A percentile compares a stretch with the other conserved stretches of the same genome.
phyloP scores from a whole-genome alignment of 1,140 invertebrate species.

The Drosophila teissieri region DNA sequence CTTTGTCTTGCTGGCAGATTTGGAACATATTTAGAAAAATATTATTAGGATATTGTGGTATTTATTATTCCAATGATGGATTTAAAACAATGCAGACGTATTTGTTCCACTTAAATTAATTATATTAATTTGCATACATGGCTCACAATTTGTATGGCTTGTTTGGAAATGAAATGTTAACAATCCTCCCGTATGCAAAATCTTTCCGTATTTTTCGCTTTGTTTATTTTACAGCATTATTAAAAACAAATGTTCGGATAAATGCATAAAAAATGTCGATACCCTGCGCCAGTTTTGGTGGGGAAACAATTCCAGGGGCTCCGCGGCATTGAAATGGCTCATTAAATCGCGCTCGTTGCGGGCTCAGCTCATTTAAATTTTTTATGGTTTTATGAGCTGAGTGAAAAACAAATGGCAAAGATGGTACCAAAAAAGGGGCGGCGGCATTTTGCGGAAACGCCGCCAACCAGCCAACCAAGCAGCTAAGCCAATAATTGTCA shows the following conservation, averaged over 20 bases:
- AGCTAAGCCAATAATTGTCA: constrained; percentile 43
- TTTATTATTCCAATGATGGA: too few species aligned
- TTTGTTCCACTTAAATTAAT: too few species aligned
- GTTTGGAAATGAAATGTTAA: too few species aligned
- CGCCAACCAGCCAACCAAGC: too few species aligned
- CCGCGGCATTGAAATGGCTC: constrained; percentile 59
- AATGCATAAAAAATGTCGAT: constrained; percentile 26
- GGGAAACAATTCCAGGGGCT: constrained; percentile 29
- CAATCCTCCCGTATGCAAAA: too few species aligned
- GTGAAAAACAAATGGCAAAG: neutral
- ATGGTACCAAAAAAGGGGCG: neutral
- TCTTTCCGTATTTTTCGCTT: neutral
- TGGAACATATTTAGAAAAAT: neutral
- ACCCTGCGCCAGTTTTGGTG: constrained; percentile 1
- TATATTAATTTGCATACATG: too few species aligned
- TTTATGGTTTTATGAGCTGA: constrained; percentile 33
- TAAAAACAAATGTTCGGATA: constrained; percentile 11
- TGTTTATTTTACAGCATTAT: constrained; percentile 5
- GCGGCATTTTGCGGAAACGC: constrained; percentile 23
- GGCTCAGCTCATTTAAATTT: constrained; percentile 43
- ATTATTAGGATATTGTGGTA: too few species aligned
- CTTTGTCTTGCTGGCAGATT: constrained; percentile 13
- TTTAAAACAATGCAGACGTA: too few species aligned
- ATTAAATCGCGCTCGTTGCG: constrained; percentile 45
- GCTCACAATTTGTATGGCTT: too few species aligned